Evolutionary conservation across 2,797 vertebrate species (phyloP).

Genomic region (Coregonus ussuriensis): DNA sequence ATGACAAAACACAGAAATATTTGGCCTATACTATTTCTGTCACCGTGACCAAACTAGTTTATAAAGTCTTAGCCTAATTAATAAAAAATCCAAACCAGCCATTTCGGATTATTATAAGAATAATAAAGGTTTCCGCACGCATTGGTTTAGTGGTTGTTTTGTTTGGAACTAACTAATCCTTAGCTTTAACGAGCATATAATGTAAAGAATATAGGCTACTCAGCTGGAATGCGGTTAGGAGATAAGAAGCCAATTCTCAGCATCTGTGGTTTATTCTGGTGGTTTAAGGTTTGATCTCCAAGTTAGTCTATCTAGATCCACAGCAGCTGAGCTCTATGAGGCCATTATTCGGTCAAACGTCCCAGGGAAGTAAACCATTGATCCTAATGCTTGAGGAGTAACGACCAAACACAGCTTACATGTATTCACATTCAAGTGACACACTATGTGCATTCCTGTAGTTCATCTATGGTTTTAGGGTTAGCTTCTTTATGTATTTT

Average conservation of each 20-base stretch:
- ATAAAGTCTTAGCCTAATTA: not conserved
- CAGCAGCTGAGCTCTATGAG: too few relatives aligned
- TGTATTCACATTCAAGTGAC: too few relatives aligned
- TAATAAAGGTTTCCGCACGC: not conserved
- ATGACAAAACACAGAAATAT: not conserved
- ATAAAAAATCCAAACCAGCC: not conserved
- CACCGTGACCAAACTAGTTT: not conserved
- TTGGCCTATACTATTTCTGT: not conserved
- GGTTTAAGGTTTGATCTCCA: constrained; percentile 33
- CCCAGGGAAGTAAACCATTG: not conserved
- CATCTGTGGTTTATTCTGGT: constrained; percentile 55
- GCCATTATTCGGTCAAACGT: not conserved
- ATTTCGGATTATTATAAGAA: not conserved
- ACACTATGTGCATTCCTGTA: too few relatives aligned
- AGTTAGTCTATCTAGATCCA: not conserved
- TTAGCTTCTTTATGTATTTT: too few relatives aligned
- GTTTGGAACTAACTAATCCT: not conserved
- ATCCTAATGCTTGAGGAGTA: not conserved
- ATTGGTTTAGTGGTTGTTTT: not conserved
- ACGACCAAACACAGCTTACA: not conserved
- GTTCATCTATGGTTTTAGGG: too few relatives aligned
- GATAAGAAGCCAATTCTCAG: constrained; percentile 61
- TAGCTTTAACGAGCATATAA: not conserved
- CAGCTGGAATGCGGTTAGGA: constrained; percentile 39
- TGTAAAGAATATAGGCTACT: not conserved